Base-by-base conservation (phyloP, 2,888 invertebrate species). In the Synanthedon andrenaeformis region DNA sequence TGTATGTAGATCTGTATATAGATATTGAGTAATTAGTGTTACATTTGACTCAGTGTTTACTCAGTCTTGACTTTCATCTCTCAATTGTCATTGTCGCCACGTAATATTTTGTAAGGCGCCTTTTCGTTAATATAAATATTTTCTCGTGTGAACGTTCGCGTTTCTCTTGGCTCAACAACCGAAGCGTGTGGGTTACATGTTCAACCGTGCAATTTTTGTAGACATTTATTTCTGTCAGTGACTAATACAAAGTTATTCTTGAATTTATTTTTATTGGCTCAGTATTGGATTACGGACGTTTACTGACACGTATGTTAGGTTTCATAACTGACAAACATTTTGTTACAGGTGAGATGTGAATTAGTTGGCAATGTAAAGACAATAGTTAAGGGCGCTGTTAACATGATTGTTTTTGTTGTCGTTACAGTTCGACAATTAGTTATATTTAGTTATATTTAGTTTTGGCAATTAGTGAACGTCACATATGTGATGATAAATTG, bases 231-330 rank as follows among this genome's bases (percentile, higher is more conserved):
- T 77, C 62, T 56, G 72, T 64, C 68, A 62, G 66, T 84, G 83
- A 84, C 77, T 82, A 82, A 82, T 69, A 57, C 59, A 56, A 23
- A 35, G 75, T 71, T 82, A 79, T 82, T 82, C 79, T 68, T 58
- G 66, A 70, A 69, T 68, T 67, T 69, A 75, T 77, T 75, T 77
- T 76, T 76, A 78, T 79, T 76, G 71, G 70, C 66, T 62, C 63
- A 69, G 76, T 80, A 67, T 82, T 76, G 66, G 66, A 72, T 81
- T 79, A 75, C 78, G 66, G 60, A 55, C 58, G 53, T 58, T 60
- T 67, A 58, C 61, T 67, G 64, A 73, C 75, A 71, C 74, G 70
- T 72, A 72, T 70, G 67, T 72, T 70, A 69, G 63, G 52, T 52
- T 62, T 61, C 59, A 60, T 57, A 61, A 17, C 49, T n/a, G 14